These are phyloP conservation scores for Mormyrus hasselquistii DNA, from an alignment of 2,797 vertebrate species.

Conservation along the genomic window DNA sequence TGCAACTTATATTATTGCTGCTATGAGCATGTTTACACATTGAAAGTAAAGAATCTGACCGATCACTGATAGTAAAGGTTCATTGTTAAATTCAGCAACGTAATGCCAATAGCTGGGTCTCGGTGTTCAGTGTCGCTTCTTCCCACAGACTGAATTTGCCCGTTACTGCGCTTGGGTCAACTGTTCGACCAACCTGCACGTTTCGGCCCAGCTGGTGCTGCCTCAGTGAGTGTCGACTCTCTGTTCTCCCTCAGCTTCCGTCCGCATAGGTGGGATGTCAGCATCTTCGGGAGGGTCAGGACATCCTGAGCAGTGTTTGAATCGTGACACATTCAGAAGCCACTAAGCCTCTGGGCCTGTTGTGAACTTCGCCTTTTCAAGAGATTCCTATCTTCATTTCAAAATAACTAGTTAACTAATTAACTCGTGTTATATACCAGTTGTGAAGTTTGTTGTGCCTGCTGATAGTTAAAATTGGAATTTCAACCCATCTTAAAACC, in stretches of 20 bases:
- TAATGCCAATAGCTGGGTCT: not conserved
- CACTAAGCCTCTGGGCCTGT: not conserved
- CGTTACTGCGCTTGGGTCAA: slow-evolving; percentile 77
- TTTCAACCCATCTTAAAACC: not conserved
- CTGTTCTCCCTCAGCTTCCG: not conserved
- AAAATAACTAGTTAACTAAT: not conserved
- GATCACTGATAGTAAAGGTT: not conserved
- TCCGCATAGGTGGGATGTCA: not conserved
- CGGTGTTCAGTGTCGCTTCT: slow-evolving; percentile 17
- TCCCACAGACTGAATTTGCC: slow-evolving; percentile 76
- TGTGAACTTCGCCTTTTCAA: not conserved
- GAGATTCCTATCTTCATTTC: not conserved
- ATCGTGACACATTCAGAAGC: not conserved
- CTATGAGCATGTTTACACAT: not conserved
- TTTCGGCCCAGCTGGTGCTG: slow-evolving; percentile 73
- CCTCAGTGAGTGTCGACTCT: slow-evolving; percentile 68
- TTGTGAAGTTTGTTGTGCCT: not conserved
- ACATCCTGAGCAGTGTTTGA: not conserved
- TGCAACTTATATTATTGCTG: slow-evolving; percentile 14
- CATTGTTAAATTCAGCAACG: not conserved
- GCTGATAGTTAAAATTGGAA: not conserved
- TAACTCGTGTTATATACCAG: not conserved
- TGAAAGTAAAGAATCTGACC: not conserved
- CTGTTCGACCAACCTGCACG: slow-evolving; percentile 84
- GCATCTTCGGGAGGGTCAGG: not conserved